Percentiles rank a stretch among this genome's conserved stretches.
These are phyloP conservation scores for Crossaster papposus DNA, from an alignment of 53 echinoderm and acorn worm species.

Conservation along the genomic window DNA sequence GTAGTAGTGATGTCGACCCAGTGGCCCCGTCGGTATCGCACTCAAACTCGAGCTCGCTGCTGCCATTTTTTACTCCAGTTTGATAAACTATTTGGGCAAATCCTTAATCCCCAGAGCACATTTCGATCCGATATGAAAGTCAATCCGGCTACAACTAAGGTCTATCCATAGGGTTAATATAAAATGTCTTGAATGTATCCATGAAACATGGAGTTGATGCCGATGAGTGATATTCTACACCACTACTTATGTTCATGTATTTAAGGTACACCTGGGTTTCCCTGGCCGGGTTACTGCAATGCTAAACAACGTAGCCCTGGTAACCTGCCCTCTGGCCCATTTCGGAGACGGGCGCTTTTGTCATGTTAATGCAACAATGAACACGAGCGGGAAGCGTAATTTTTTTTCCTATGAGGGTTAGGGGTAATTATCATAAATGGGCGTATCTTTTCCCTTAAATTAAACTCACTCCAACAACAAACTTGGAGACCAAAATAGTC, in stretches of 20 bases:
- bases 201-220: neutral
- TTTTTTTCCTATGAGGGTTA: no score
- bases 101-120: no score
- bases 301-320: constrained; percentile 52
- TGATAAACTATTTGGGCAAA: neutral
- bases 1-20: constrained; percentile 85
- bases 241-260: neutral
- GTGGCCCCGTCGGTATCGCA: constrained; percentile 12
- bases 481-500: no score
- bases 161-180: neutral
- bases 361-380: constrained; percentile 39
- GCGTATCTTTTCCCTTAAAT: no score
- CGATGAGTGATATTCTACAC: neutral
- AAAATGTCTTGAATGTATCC: neutral
- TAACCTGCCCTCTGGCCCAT: constrained; percentile 23
- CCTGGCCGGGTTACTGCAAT: neutral
- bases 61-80: neutral
- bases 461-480: no score
- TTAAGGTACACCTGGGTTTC: constrained; percentile 25
- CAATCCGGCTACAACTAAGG: neutral
- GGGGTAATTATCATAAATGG: no score
- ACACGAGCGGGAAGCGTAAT: no score
- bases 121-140: neutral
- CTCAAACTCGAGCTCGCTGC: constrained; percentile 19
- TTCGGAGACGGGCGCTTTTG: neutral